Base-by-base conservation (phyloP, 2,113 vertebrate genomes). In the Geococcyx californianus region DNA sequence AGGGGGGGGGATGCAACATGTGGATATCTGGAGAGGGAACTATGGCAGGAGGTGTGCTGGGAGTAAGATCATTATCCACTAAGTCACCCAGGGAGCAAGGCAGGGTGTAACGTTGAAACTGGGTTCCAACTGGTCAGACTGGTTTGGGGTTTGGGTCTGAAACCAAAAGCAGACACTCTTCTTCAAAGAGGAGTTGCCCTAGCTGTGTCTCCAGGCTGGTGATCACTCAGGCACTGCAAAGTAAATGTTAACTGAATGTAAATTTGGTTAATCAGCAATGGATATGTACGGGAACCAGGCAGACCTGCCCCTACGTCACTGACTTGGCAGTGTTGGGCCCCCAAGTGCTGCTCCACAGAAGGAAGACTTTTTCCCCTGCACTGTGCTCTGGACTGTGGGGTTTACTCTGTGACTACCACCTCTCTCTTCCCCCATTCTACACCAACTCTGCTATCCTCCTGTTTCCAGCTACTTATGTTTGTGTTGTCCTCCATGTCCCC, bases 81-180 rank as follows among this genome's bases (percentile, higher is more conserved):
- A 82, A 88, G 67, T 94, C 94, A 84, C 70, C 75, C 62, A 51
- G 89, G 88, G 78, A 96, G 75, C 64, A 84, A 85, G 86, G 64
- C 83, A 87, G 94, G 95, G 95, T 87, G 91, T 94, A 89, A 82
- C 96, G n/a, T 92, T 95, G 95, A 96, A 97, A 95, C 97, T 95
- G 63, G 38, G 74, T 19, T 92, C 90, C 90, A 84, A 52, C 94
- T 97, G 90, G 94, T 95, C 90, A 91, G 87, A 96, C 96, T 86
- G 90, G 91, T 97, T 96, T 93, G 76, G 62, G 60, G 45, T 78
- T 92, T 63, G 56, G 67, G 54, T 90, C 93, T 96, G 95, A 97
- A 97, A 95, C 77, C 64, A 91, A 83, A 63, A 34, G 29, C 87
- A 93, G 81, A 74, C 63, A 33, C 56, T 42, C 0, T 23, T 63